Conservation (phyloP, 1,140 invertebrate genomes). For the Campodea augens region DNA sequence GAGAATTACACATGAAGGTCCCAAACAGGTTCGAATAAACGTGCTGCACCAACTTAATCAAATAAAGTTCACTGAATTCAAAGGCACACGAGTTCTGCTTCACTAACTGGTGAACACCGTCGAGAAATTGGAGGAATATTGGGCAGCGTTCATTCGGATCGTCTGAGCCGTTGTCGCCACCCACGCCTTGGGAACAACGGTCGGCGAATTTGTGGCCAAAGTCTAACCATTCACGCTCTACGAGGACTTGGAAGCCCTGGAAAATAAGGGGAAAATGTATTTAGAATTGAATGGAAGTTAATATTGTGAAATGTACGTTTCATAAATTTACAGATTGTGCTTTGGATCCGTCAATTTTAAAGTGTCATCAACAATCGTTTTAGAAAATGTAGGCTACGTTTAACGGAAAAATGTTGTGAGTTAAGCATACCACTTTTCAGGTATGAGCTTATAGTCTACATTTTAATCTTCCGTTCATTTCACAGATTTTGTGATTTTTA, state of each 20-base stretch:
- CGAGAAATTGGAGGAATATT: constrained; percentile 94
- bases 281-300: too few relatives aligned
- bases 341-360: too few relatives aligned
- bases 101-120: constrained; percentile 84
- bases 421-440: too few relatives aligned
- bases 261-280: constrained; percentile 14
- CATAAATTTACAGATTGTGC: too few relatives aligned
- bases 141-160: constrained; percentile 85
- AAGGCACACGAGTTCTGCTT: constrained; percentile 80
- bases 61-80: constrained; percentile 80
- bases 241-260: constrained; percentile 74
- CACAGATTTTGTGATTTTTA: too few relatives aligned
- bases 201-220: constrained; percentile 96
- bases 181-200: constrained; percentile 68
- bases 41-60: constrained; percentile 91
- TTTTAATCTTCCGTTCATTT: too few relatives aligned
- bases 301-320: constrained; percentile 5
- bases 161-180: constrained; percentile 42
- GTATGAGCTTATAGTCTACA: too few relatives aligned
- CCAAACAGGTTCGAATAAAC: constrained; percentile 91
- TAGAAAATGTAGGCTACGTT: background rate
- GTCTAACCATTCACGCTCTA: constrained; percentile 87
- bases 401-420: too few relatives aligned
- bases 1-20: constrained; percentile 85
- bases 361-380: too few relatives aligned